Base-by-base conservation (phyloP, 2,888 invertebrate species). In the Rhagophthalmus giganteus region DNA sequence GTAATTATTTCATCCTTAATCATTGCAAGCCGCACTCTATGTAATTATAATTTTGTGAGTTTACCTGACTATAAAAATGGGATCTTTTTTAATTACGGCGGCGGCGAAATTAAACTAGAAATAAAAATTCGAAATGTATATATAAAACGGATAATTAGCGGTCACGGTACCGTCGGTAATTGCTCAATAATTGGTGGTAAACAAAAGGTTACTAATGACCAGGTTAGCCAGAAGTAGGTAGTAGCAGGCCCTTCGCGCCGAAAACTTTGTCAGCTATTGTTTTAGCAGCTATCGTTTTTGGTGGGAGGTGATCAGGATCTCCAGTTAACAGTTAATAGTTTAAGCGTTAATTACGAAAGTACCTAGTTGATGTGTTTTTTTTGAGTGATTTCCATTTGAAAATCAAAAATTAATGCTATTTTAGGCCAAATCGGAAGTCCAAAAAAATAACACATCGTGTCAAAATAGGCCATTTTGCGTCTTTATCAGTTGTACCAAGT, bases 1-100 rank as follows among this genome's bases (percentile, higher is more conserved):
- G 41, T 47, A 52, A 47, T 52, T 52, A 52, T 52, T 47, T 47
- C 41, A 41, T 46, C 46, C 52, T 32, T 52, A 52, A 52, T 52
- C 40, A 47, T 47, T 41, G 40, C 34, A 16, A 46, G 40, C 41
- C 34, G 45, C 45, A 45, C 51, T 45, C 26, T 34, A 40, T 33
- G 42, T 38, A 44, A 50, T 46, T 54, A 54, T 45, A 38, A 54
- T 54, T 51, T 54, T 39, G 33, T 38, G 37, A 54, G 35, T 48
- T 49, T 54, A 54, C 54, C 54, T 54, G 48, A 42, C 48, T 49
- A 44, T 42, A 49, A 39, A 49, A 48, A 37, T 45, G 32, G 45
- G 39, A 25, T 39, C 41, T 28, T 39, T 54, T 54, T 54, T 49
- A 54, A 54, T 49, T 54, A 49, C 33, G 49, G 30, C 46, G n/a